These are phyloP conservation scores for Prionailurus bengalensis DNA, from an alignment of 2,113 vertebrate species.

Conservation along the genomic window DNA sequence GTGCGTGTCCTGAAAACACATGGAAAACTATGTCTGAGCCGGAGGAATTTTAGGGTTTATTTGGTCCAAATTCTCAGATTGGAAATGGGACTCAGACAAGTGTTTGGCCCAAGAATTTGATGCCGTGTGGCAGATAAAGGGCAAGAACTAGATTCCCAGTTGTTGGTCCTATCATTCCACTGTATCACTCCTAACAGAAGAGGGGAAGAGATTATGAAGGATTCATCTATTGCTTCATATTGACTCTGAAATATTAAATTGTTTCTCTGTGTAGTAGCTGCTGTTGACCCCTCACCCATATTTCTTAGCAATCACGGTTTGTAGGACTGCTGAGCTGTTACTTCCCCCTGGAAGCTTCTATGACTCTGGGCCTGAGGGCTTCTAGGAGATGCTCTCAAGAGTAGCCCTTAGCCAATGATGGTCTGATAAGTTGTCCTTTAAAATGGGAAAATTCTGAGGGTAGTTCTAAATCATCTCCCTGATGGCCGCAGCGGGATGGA, in stretches of 20 bases:
- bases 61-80: not conserved
- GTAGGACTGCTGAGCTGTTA: fast-evolving
- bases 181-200: not conserved
- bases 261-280: not conserved
- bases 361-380: not conserved
- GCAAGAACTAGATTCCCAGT: not conserved
- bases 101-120: not conserved
- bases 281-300: not conserved
- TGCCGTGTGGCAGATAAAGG: not conserved
- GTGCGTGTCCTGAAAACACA: not conserved
- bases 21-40: not conserved
- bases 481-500: not conserved
- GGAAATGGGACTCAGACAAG: not conserved
- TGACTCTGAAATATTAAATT: not conserved
- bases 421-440: not conserved
- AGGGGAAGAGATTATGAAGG: not conserved
- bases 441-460: not conserved
- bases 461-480: not conserved
- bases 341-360: not conserved
- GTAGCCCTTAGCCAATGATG: not conserved
- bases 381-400: not conserved
- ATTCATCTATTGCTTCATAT: not conserved
- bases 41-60: not conserved
- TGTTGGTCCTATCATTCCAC: not conserved
- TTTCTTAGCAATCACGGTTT: not conserved